A percentile compares a stretch with the other conserved stretches of the same genome.
These are phyloP conservation scores for Nomia melanderi DNA, from an alignment of 1,140 invertebrate species.

Conservation along the genomic window DNA sequence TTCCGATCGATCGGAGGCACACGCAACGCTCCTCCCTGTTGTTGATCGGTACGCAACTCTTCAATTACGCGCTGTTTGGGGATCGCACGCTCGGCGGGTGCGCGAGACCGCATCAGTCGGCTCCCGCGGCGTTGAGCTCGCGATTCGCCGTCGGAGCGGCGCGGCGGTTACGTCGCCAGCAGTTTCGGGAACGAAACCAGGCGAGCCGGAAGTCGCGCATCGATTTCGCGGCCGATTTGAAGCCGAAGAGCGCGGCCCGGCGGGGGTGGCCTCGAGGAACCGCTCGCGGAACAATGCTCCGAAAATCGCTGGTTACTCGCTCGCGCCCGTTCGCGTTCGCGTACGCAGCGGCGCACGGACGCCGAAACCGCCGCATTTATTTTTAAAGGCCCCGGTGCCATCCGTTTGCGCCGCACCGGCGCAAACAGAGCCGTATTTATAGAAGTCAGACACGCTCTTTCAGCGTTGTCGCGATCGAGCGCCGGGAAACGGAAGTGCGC, in stretches of 20 bases:
- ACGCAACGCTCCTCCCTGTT: too few species aligned
- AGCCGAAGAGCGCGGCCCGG: not conserved
- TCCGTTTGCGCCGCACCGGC: not conserved
- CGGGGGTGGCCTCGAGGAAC: not conserved
- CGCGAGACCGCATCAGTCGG: too few species aligned
- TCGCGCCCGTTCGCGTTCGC: too few species aligned
- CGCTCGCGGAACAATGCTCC: not conserved
- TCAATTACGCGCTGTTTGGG: too few species aligned
- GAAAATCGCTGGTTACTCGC: not conserved
- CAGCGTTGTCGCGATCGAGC: not conserved
- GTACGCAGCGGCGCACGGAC: too few species aligned
- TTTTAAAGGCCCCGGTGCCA: not conserved
- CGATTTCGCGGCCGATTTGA: constrained; percentile 2
- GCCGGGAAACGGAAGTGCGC: constrained; percentile 9
- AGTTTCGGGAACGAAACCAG: not conserved
- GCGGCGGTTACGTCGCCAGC: too few species aligned
- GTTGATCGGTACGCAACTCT: too few species aligned
- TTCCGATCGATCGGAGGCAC: too few species aligned
- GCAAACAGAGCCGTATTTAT: constrained; percentile 9
- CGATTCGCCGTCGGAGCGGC: too few species aligned
- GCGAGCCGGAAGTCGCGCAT: not conserved
- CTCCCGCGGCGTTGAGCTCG: too few species aligned
- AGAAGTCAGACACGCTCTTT: constrained; percentile 2
- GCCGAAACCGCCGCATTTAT: not conserved
- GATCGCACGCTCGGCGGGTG: too few species aligned